Base-by-base conservation (phyloP, 1,140 invertebrate genomes). In the Asbolus verrucosus region DNA sequence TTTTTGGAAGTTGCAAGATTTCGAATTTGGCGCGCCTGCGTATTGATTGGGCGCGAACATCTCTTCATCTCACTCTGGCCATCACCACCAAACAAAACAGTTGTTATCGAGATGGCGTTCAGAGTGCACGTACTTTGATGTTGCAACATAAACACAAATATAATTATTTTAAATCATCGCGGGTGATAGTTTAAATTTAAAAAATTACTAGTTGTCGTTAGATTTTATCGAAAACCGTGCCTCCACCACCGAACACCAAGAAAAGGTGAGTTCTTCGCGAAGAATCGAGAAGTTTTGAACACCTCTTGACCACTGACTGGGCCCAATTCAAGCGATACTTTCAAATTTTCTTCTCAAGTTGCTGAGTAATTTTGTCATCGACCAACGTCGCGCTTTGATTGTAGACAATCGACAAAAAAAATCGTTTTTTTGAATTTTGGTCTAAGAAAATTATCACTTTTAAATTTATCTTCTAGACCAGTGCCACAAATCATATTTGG, bases 61-160 rank as follows among this genome's bases (percentile, higher is more conserved):
- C 46, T 54, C 46, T 54, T 43, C 39, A 14, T 43, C 16, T 43
- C 39, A 43, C 39, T 43, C 18, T n/a, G 8, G 27, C 21, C 19
- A 21, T 14, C 27, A 54, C 5, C 11, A 2, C 46, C 27, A 54
- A 54, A 54, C 46, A 54, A 54, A 54, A 54, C 46, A 54, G 46
- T 54, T 54, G 46, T 54, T n/a, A 27, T 24, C 19, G 46, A 54
- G 46, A 54, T 54, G 46, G 46, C 46, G 19, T 19, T 54, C 19
- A 21, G 18, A 54, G 46, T 54, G 21, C 11, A 54, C 21, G 21
- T 16, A 27, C 27, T 54, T 14, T 54, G 46, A 54, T 27, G 21
- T 54, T 54, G 13, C 21, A 54, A 19, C 11, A 54, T 54, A 54
- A 54, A 54, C 46, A 54, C 27, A 27, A 11, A 11, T 36, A 54